These are phyloP conservation scores for Eristalinus aeneus DNA, from an alignment of 2,888 invertebrate genomes.

Conservation along the genomic window DNA sequence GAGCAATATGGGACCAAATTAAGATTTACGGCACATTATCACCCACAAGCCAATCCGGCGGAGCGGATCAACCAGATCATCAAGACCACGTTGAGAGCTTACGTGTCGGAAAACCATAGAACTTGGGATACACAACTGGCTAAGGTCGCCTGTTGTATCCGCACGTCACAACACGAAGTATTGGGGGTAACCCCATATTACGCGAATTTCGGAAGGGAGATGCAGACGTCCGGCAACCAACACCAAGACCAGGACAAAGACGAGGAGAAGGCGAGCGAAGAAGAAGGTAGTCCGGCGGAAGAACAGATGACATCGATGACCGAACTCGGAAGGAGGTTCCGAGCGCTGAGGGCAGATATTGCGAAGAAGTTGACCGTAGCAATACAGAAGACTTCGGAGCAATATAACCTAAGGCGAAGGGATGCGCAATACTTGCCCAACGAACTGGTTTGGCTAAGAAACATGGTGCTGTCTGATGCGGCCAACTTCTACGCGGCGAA, in stretches of 20 bases:
- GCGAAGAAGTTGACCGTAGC: neutral
- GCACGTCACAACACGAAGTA: conserved; percentile 19
- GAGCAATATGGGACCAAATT: too few species aligned
- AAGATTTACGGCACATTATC: neutral
- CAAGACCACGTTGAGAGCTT: conserved; percentile 1
- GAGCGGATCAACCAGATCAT: neutral
- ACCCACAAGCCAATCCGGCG: neutral
- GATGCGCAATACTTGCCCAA: conserved; percentile 4
- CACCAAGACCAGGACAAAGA: neutral
- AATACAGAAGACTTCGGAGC: neutral
- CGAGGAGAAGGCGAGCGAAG: neutral
- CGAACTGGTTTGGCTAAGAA: conserved; percentile 1
- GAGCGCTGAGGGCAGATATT: too few species aligned
- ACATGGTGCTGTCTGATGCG: neutral
- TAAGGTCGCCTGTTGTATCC: conserved; percentile 22
- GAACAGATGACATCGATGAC: too few species aligned
- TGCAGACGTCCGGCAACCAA: neutral
- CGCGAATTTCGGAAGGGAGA: too few species aligned
- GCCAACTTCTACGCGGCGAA: too few species aligned
- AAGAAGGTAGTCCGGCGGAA: too few species aligned
- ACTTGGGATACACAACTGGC: conserved; percentile 12
- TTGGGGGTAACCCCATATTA: conserved; percentile 4
- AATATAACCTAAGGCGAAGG: neutral
- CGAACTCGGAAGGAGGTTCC: neutral
- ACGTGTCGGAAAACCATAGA: conserved; percentile 22